Conservation (phyloP, 37 sponge, comb jelly and placozoan species). For the Ephydatia muelleri region DNA sequence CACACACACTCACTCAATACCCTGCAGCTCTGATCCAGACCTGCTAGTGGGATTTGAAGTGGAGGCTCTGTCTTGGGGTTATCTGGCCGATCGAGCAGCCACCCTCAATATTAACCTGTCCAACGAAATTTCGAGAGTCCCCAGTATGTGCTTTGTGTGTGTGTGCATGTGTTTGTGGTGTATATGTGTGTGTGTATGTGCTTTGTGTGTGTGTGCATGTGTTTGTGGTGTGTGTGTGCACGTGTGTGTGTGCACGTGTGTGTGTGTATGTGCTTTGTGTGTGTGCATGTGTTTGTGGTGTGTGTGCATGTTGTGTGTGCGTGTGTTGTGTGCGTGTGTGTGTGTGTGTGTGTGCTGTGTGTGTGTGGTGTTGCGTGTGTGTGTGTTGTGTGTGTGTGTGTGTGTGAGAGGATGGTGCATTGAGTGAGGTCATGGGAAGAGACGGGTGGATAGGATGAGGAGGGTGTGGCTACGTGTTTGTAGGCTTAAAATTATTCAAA, state of each 20-base stretch:
- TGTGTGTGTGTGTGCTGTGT: too few relatives aligned
- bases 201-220: background rate
- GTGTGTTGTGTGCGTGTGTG: background rate
- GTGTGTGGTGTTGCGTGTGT: too few relatives aligned
- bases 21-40: conserved; percentile 77
- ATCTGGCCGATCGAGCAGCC: conserved; percentile 83
- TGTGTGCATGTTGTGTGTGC: too few relatives aligned
- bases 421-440: too few relatives aligned
- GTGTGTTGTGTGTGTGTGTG: too few relatives aligned
- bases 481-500: background rate
- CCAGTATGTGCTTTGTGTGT: conserved; percentile 36
- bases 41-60: conserved; percentile 91
- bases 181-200: background rate
- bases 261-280: background rate
- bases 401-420: background rate
- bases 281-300: too few relatives aligned
- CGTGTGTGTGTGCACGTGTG: background rate
- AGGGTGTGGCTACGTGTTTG: background rate
- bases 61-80: conserved; percentile 90
- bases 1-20: background rate
- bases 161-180: background rate
- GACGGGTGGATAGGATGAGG: background rate
- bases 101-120: conserved; percentile 63
- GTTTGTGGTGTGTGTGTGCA: conserved; percentile 12
- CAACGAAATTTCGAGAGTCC: conserved; percentile 72